phyloP scores from a whole-genome alignment of 2,113 vertebrate species.

The Chrysochloris asiatica region DNA sequence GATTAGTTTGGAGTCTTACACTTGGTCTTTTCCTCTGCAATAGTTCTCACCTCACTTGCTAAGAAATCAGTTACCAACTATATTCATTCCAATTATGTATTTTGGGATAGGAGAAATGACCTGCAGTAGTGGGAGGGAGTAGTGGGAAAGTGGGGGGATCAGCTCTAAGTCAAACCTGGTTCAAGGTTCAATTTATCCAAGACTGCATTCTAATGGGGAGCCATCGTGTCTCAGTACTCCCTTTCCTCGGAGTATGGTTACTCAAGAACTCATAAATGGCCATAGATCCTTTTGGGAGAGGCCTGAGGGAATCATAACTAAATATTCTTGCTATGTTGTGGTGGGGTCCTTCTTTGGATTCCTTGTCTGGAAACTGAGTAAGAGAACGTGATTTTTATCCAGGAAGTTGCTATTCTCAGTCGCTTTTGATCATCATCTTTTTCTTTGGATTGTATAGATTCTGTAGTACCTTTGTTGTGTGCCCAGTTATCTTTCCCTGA shows the following conservation, averaged over 20 bases:
- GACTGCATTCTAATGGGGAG: background rate
- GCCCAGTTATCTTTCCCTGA: background rate
- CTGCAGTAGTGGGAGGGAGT: background rate
- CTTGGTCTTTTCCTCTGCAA: background rate
- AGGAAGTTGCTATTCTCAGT: background rate
- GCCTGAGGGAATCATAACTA: background rate
- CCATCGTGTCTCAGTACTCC: background rate
- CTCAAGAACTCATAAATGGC: background rate
- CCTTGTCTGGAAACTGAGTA: background rate
- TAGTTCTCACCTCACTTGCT: background rate
- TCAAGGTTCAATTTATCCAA: background rate
- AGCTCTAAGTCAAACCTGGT: background rate
- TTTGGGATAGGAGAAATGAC: background rate
- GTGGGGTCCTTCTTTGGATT: background rate
- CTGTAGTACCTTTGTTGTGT: background rate
- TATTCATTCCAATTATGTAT: background rate
- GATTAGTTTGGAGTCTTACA: background rate
- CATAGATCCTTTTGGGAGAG: background rate
- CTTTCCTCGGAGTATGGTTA: background rate
- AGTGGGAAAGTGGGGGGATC: no score
- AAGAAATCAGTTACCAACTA: background rate
- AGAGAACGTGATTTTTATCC: background rate
- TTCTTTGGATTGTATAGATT: background rate
- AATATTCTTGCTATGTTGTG: background rate
- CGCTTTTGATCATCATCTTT: background rate